Conservation (phyloP, 2,113 vertebrate genomes). For the Meleagris gallopavo region DNA sequence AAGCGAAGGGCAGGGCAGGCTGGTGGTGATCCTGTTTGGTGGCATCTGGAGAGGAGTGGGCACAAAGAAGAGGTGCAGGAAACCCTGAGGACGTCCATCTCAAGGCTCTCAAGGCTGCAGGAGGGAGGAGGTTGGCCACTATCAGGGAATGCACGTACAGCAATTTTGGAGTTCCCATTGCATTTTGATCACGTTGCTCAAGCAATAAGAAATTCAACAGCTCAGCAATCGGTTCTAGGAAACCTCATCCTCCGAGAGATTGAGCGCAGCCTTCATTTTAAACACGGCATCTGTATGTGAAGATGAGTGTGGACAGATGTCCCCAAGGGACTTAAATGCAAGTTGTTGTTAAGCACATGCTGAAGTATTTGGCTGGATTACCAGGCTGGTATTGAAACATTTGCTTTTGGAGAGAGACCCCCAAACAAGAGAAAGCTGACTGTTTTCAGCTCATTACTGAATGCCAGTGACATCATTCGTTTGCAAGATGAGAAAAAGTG, state of each 20-base stretch:
- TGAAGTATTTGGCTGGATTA: conserved; percentile 39
- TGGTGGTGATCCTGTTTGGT: neutral
- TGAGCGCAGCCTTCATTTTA: neutral
- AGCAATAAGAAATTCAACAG: neutral
- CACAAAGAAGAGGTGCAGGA: neutral
- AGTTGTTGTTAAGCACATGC: conserved; percentile 22
- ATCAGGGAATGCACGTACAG: neutral
- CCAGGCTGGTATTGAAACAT: conserved; percentile 59
- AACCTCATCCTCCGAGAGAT: neutral
- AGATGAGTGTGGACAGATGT: conserved; percentile 35
- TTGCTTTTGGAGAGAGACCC: conserved; percentile 71
- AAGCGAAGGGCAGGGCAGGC: neutral
- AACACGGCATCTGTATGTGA: neutral
- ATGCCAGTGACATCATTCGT: conserved; percentile 80
- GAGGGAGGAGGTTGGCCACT: fast-evolving
- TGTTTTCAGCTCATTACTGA: conserved; percentile 74
- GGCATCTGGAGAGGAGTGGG: neutral
- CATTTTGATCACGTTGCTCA: fast-evolving
- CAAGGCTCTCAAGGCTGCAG: neutral
- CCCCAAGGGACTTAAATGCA: neutral
- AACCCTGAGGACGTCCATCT: neutral
- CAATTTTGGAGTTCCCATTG: neutral
- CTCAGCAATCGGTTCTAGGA: neutral
- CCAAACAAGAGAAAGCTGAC: conserved; percentile 57
- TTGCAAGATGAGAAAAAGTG: conserved; percentile 79